phyloP scores from a whole-genome alignment of 2,797 vertebrate species.

The Gymnothorax javanicus region DNA sequence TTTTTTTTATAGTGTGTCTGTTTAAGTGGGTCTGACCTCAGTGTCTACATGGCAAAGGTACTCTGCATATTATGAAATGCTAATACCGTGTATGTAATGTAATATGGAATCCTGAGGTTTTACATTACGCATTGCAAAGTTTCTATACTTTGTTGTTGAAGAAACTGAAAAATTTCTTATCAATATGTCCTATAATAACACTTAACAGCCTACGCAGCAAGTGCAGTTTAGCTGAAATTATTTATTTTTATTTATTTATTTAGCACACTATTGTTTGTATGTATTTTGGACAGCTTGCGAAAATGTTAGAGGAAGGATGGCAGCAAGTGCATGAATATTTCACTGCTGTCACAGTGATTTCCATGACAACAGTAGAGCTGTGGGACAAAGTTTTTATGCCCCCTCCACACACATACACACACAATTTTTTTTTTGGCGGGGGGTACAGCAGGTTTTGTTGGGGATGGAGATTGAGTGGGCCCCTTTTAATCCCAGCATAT shows the following conservation, averaged over 20 bases:
- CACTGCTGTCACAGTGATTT: constrained; percentile 65
- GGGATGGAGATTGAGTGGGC: constrained; percentile 38
- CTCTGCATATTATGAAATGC: background rate
- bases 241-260: too few species aligned
- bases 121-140: constrained; percentile 58
- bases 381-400: constrained; percentile 53
- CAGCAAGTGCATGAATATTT: constrained; percentile 57
- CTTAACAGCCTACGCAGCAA: background rate
- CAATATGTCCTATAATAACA: background rate
- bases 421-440: constrained; percentile 27
- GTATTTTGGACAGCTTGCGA: constrained; percentile 52
- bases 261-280: constrained; percentile 52
- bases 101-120: constrained; percentile 55
- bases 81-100: constrained; percentile 28
- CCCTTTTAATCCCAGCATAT: constrained; percentile 31
- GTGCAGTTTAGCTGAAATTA: background rate
- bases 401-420: background rate
- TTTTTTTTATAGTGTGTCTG: constrained; percentile 6
- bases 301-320: constrained; percentile 53
- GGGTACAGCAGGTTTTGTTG: constrained; percentile 28
- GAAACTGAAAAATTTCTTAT: background rate
- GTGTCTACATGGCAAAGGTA: background rate
- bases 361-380: constrained; percentile 58
- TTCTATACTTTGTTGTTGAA: background rate
- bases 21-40: background rate